A percentile compares a stretch with the other conserved stretches of the same genome.
These are phyloP conservation scores for Montipora cactus DNA, from an alignment of 64 coral and sea anemone species.

Conservation along the genomic window DNA sequence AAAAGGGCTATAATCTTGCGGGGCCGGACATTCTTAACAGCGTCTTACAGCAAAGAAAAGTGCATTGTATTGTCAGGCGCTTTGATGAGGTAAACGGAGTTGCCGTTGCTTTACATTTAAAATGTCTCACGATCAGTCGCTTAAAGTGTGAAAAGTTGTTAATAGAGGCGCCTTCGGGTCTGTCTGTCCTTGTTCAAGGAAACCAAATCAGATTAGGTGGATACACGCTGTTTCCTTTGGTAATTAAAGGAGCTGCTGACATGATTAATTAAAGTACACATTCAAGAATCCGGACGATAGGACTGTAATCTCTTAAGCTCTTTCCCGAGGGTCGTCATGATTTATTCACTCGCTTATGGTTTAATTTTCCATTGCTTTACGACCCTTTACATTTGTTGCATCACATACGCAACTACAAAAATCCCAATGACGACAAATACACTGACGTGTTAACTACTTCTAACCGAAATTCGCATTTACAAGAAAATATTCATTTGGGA, in stretches of 20 bases:
- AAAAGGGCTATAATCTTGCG: too few relatives aligned
- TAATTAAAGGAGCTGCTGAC: conserved; percentile 40
- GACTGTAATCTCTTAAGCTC: conserved; percentile 41
- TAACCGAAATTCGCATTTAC: too few relatives aligned
- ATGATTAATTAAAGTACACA: conserved; percentile 10
- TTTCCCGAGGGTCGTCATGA: background rate
- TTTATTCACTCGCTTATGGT: background rate
- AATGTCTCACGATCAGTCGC: background rate
- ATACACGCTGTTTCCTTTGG: conserved; percentile 20
- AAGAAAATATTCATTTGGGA: too few relatives aligned
- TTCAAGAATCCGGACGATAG: background rate
- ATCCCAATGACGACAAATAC: too few relatives aligned
- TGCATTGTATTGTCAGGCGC: too few relatives aligned
- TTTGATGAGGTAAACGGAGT: too few relatives aligned
- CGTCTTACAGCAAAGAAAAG: too few relatives aligned
- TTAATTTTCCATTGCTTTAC: too few relatives aligned
- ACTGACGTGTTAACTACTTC: too few relatives aligned
- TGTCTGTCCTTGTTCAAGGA: background rate
- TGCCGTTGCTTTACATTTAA: background rate
- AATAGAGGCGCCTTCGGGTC: conserved; percentile 47
- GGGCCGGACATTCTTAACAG: too few relatives aligned
- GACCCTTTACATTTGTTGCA: too few relatives aligned
- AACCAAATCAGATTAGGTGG: conserved; percentile 35
- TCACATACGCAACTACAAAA: too few relatives aligned
- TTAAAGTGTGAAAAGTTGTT: conserved; percentile 44